Percentiles rank a stretch among this genome's conserved stretches.
Conservation (phyloP, 1,140 invertebrate genomes). For the Drosophila tristis region DNA sequence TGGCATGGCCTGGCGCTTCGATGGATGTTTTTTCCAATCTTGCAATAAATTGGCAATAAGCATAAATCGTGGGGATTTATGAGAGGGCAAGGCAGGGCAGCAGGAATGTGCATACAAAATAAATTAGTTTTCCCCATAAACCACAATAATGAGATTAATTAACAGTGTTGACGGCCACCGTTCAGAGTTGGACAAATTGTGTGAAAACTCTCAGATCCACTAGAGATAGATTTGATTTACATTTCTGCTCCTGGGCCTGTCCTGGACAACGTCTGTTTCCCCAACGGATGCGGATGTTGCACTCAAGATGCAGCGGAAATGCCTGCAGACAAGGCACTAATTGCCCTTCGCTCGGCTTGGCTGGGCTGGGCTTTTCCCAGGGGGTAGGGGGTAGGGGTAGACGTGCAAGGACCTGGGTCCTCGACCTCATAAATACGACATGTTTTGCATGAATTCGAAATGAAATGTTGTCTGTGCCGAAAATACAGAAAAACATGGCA, state of each 20-base stretch:
- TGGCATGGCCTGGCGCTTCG: constrained; percentile 25
- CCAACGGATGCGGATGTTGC: constrained; percentile 57
- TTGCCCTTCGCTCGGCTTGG: constrained; percentile 41
- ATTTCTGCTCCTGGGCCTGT: constrained; percentile 6
- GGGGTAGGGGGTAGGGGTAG: no score
- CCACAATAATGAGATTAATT: constrained; percentile 60
- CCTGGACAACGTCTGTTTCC: constrained; percentile 11
- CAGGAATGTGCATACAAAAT: constrained; percentile 49
- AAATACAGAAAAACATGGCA: constrained; percentile 51
- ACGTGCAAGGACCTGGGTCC: background rate
- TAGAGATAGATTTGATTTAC: constrained; percentile 38
- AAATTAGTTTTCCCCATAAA: constrained; percentile 48
- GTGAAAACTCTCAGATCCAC: no score
- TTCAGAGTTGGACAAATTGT: background rate
- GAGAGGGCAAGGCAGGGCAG: background rate
- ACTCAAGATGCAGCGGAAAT: constrained; percentile 72
- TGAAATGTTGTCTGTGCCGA: constrained; percentile 70
- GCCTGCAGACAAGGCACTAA: constrained; percentile 55
- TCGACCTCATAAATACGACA: constrained; percentile 70
- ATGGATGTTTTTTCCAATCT: constrained; percentile 53
- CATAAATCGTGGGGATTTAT: constrained; percentile 71
- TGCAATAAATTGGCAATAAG: constrained; percentile 77
- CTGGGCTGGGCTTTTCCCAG: background rate
- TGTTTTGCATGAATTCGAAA: constrained; percentile 75
- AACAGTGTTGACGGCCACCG: constrained; percentile 44